Evolutionary conservation across 2,888 invertebrate genomes (phyloP), one percentile per base, ranked within the genome.

Genomic region (Epistrophe grossulariae): DNA sequence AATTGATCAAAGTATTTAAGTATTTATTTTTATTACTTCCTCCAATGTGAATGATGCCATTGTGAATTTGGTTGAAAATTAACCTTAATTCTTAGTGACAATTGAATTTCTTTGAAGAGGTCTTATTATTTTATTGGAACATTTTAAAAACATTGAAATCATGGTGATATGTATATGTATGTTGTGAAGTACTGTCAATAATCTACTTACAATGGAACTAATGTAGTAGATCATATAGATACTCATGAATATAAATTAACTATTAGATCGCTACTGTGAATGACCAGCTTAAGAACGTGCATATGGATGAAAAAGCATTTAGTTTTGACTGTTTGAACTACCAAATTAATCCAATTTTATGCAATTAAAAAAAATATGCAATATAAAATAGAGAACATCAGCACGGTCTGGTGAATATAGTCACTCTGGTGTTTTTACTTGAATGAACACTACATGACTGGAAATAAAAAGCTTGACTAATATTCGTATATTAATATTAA

Each of bases 331-430:
- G 10, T 17, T 17, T 28, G 1, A 7, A 9, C 2, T 4, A 11
- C 2, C 2, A 13, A 19, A 10, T 24, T 3, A 6, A 55, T n/a
- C 1, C 10, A 55, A 15, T 28, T 28, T 55, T 19, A 48, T 48
- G 10, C 19, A 48, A 55, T 45, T 45, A 9, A 8, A 28, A 55
- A 8, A 31, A 28, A 2, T 15, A n/a, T 3, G 24, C 13, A 13
- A 24, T 7, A 77, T 15, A 38, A 3, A 11, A 48, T 68, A 35
- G 38, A 77, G 71, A 84, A 80, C 79, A 77, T 66, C 73, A 77
- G 1, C 10, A 31, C 62, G 78, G 78, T 78, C 73, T 62, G 50
- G 50, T 74, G 80, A 59, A 6, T 11, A 31, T 50, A 59, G 40
- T 84, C 40, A 40, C n/a, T 66, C 10, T 15, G 28, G 24, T 59